Evolutionary conservation across 1,140 invertebrate genomes (phyloP).

Genomic region (Eueides isabella): DNA sequence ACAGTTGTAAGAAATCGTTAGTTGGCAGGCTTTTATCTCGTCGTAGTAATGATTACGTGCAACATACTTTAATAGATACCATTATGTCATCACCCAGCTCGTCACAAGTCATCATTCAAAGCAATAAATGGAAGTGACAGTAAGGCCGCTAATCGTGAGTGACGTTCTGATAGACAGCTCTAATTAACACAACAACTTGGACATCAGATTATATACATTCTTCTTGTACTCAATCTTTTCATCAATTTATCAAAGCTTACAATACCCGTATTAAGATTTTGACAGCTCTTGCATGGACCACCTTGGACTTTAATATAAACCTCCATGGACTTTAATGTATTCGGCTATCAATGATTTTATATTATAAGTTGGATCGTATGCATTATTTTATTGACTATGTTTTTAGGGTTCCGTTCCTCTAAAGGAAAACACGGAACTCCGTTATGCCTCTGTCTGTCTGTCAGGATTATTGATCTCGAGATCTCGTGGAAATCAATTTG

Average conservation of each 20-base stretch:
- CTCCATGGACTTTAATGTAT: not conserved
- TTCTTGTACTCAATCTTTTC: constrained; percentile 21
- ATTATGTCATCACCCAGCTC: constrained; percentile 18
- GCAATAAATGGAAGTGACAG: constrained; percentile 37
- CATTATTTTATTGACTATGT: too few relatives aligned
- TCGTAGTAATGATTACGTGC: not conserved
- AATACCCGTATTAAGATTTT: constrained; percentile 10
- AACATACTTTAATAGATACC: constrained; percentile 21
- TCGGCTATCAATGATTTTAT: not conserved
- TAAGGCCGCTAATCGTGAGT: constrained; percentile 37
- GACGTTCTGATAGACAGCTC: constrained; percentile 30
- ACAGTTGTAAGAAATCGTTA: constrained; percentile 11
- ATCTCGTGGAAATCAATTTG: too few relatives aligned
- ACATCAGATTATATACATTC: constrained; percentile 40
- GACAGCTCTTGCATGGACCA: not conserved
- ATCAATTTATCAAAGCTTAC: constrained; percentile 21
- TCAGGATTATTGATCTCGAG: too few relatives aligned
- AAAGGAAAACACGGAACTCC: too few relatives aligned
- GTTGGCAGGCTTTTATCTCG: constrained; percentile 2
- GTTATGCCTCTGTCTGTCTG: too few relatives aligned
- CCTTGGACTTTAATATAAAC: not conserved
- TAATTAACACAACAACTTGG: constrained; percentile 34
- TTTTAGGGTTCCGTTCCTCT: too few relatives aligned
- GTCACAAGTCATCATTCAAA: constrained; percentile 35
- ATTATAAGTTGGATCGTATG: too few relatives aligned